A percentile compares a stretch with the other conserved stretches of the same genome.
Evolutionary conservation across 2,888 invertebrate genomes (phyloP).

Genomic region (Diarsia rubi): DNA sequence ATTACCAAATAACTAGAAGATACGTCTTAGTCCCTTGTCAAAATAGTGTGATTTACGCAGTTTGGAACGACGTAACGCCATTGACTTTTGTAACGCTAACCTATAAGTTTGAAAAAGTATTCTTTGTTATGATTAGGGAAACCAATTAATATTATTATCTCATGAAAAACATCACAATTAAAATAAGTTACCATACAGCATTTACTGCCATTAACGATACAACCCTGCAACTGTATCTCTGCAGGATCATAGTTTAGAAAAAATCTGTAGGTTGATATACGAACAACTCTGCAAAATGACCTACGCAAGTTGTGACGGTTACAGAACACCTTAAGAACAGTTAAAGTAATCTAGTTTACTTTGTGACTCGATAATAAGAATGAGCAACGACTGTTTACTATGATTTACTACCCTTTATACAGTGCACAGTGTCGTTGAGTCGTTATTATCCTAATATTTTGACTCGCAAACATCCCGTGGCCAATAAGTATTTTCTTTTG

Average conservation of each 20-base stretch:
- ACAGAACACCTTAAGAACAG: constrained; percentile 15
- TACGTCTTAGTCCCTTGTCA: neutral
- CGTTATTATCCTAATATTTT: constrained; percentile 33
- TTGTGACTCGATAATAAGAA: constrained; percentile 44
- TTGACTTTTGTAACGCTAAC: constrained; percentile 31
- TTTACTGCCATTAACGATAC: constrained; percentile 26
- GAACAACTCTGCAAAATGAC: constrained; percentile 9
- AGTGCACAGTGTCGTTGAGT: constrained; percentile 24
- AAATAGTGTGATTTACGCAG: constrained; percentile 6
- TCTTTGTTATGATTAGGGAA: constrained; percentile 24
- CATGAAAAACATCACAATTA: constrained; percentile 40
- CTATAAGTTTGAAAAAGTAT: constrained; percentile 28
- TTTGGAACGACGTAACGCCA: constrained; percentile 36
- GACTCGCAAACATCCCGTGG: constrained; percentile 75
- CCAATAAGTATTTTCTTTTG: constrained; percentile 83
- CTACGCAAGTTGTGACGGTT: constrained; percentile 38
- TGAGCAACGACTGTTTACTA: constrained; percentile 43
- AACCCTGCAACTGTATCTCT: constrained; percentile 9
- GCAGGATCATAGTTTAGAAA: neutral
- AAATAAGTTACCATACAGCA: constrained; percentile 39
- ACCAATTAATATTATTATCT: constrained; percentile 20
- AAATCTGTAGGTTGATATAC: constrained; percentile 5
- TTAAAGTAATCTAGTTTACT: constrained; percentile 35
- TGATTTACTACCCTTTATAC: constrained; percentile 40
- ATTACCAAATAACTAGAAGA: neutral